Evolutionary conservation across 2,888 invertebrate species (phyloP), one percentile per base, ranked within the genome.

Genomic region (Patella ulyssiponensis): DNA sequence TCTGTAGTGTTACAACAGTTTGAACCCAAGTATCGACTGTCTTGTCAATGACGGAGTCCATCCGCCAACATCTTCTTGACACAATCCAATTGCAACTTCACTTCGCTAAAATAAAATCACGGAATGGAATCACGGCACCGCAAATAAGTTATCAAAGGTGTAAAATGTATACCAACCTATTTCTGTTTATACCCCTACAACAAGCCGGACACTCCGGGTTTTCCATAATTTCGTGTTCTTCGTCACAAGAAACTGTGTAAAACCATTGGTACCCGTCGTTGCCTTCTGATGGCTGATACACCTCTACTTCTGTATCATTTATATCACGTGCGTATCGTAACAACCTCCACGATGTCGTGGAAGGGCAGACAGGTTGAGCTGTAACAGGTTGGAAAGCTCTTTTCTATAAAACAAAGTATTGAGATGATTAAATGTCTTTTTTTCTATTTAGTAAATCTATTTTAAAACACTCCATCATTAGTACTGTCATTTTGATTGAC

Each of bases 181-280:
- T 74, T n/a, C 80, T 82, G 71, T 86, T 82, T 17, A 88, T 86
- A 51, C 87, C 89, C 9, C 84, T 84, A 73, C 89, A 89, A 76
- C 88, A 88, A 33, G 76, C 73, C 1, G 85, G 80, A 76, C 88
- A 88, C 23, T 75, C 80, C 2, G 72, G 75, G 23, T 80, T 76
- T 71, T 77, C 77, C 44, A 80, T 70, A 2, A 74, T n/a, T 7
- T 82, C 78, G 20, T 77, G 69, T 64, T 74, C 44, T 17, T 54
- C 56, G 78, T 86, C 82, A 79, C 89, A 89, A 9, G 83, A 83
- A n/a, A 88, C 86, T 9, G 87, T 88, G 80, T 88, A 89, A 81
- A 89, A 89, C 89, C 88, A 89, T 79, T 89, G 89, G 58, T 82
- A 84, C 1, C 84, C 83, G 11, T 84, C 82, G 11, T 83, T 73